Evolutionary conservation across 2,888 invertebrate genomes (phyloP), one percentile per base, ranked within the genome.

Genomic region (Serripes groenlandicus): DNA sequence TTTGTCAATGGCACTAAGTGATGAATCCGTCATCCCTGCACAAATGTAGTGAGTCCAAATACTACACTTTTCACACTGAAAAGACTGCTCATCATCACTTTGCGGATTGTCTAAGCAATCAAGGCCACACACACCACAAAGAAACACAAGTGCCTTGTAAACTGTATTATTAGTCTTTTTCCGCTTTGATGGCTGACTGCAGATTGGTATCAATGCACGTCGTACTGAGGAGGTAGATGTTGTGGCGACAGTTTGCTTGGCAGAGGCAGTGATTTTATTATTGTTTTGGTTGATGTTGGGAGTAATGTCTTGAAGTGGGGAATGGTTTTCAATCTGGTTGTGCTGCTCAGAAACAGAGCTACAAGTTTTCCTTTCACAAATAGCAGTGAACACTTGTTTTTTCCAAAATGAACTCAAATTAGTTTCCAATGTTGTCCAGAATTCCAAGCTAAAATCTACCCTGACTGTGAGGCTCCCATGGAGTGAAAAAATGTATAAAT

Each of bases 371-470:
- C n/a, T n/a, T n/a, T n/a, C n/a, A n/a, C n/a, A n/a, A n/a, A n/a
- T n/a, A n/a, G n/a, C n/a, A n/a, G n/a, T n/a, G n/a, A 69, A 15
- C 28, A 69, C 69, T 49, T 37, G 30, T 26, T 28, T 26, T 23
- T 30, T 18, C 75, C 80, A 80, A 71, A 80, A 80, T 71, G 71
- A 80, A 11, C 30, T 72, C 34, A 80, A 28, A 49, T 75, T 71
- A 42, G 64, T 30, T 23, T 69, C 30, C 21, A 69, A 4, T 15
- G 21, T 28, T 1, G 26, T 23, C 68, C 74, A 79, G 32, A 75
- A 79, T 23, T 49, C 52, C 21, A 1, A n/a, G n/a, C 75, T 70
- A 60, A 69, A 74, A 18, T 21, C n/a, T 7, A 79, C 23, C 21
- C 80, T 23, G 7, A 74, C 28, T 1, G 4, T 5, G 18, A 37